Conservation (phyloP, 2,797 vertebrate genomes). For the Diceros bicornis region DNA sequence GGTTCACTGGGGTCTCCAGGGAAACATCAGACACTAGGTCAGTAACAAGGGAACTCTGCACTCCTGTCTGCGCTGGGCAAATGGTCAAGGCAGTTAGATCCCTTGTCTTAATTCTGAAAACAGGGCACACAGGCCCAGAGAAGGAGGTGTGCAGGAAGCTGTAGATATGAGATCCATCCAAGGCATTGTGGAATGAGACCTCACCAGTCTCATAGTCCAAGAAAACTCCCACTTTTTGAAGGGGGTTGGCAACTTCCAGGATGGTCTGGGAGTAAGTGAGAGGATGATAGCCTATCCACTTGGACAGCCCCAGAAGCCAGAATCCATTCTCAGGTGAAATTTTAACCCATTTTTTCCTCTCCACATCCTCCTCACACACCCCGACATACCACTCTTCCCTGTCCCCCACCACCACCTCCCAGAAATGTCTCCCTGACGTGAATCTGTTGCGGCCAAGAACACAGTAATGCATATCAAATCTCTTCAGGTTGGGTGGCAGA, state of each 20-base stretch:
- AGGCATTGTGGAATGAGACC: constrained; percentile 60
- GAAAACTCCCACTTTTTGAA: constrained; percentile 74
- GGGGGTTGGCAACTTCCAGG: accelerated
- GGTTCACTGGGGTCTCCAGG: neutral
- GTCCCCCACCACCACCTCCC: constrained; percentile 40
- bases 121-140: constrained; percentile 26
- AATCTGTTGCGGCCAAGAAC: constrained; percentile 85
- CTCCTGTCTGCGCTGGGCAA: neutral
- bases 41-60: accelerated
- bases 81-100: constrained; percentile 1
- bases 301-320: constrained; percentile 81
- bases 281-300: too few species aligned
- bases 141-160: accelerated
- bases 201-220: constrained; percentile 77
- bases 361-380: constrained; percentile 68
- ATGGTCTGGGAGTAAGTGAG: neutral
- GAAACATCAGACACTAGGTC: neutral
- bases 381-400: constrained; percentile 81
- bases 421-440: constrained; percentile 62
- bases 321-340: constrained; percentile 69
- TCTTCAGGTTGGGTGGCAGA: constrained; percentile 79
- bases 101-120: constrained; percentile 68
- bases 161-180: neutral
- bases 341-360: constrained; percentile 76
- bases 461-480: constrained; percentile 80